Base-by-base conservation (phyloP, 2,113 vertebrate genomes). In the Equus przewalskii region DNA sequence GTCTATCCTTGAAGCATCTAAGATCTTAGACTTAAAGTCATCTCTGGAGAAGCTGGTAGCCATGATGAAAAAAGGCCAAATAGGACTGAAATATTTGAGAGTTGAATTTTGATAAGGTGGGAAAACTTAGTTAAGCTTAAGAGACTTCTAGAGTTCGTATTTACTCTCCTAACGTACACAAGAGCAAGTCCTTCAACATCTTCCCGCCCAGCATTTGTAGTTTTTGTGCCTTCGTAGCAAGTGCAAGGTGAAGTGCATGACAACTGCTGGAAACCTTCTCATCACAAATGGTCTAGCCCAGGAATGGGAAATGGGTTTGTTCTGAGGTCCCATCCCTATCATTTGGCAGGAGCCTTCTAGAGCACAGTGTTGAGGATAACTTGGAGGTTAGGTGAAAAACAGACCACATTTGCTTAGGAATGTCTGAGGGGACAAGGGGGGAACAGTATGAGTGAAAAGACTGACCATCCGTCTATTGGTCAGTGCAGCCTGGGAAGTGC, bases 401-500 rank as follows among this genome's bases (percentile, higher is more conserved):
- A 76, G 33, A 8, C 60, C 65, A 33, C 18, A 12, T 15, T 0
- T 24, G 51, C 8, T 54, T 30, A 60, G 44, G 28, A 46, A 30
- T 21, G n/a, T 36, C 60, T 2, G 58, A 33, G 1, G 2, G 41
- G 49, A 54, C 51, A 60, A 75, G n/a, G 44, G 9, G 58, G 24
- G 6, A 7, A 1, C 4, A 36, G 14, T 5, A 14, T 19, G 9
- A 79, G 22, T 19, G 65, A 10, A 65, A 33, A 86, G 15, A 22
- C 22, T 1, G 1, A 36, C 15, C 51, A 10, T 11, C 54, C 54
- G 36, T 62, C 33, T n/a, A 2, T 21, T 46, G 69, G 24, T 54
- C 24, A 1, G 0, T 21, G 46, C 19, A 65, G 54, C 51, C 46
- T 1, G 0, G 10, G 10, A 78, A 8, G 54, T 51, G 26, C 21